phyloP scores from a whole-genome alignment of 2,113 vertebrate genomes.

The Azemiops feae region DNA sequence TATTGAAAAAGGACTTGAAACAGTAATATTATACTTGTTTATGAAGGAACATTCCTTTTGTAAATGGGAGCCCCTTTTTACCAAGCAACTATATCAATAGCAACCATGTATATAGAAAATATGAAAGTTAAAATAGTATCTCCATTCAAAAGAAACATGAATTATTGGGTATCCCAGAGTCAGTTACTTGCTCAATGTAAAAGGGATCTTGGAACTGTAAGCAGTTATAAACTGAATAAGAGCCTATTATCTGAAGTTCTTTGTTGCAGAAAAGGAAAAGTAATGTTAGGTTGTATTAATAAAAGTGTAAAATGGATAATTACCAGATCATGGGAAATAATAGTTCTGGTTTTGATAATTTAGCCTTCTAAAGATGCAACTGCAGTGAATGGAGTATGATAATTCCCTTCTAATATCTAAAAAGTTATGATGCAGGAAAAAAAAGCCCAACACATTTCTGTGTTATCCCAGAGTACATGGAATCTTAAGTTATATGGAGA shows the following conservation, averaged over 20 bases:
- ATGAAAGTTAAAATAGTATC: neutral
- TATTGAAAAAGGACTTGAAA: neutral
- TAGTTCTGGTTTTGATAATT: neutral
- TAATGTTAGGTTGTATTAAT: neutral
- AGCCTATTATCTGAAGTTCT: neutral
- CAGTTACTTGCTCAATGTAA: neutral
- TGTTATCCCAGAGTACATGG: neutral
- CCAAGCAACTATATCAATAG: neutral
- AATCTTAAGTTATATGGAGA: neutral
- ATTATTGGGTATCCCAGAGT: neutral
- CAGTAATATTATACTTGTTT: neutral
- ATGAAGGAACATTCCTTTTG: neutral
- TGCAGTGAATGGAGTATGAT: neutral
- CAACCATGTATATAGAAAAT: neutral
- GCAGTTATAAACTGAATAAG: neutral
- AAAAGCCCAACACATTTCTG: neutral
- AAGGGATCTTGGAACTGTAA: neutral
- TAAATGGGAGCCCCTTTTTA: neutral
- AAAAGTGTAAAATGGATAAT: neutral
- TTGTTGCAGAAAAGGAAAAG: neutral
- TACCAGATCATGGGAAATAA: neutral
- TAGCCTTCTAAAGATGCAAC: neutral
- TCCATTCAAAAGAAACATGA: neutral
- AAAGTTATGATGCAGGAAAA: neutral
- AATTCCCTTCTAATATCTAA: neutral